Evolutionary conservation across 1,140 invertebrate genomes (phyloP), one percentile per base, ranked within the genome.

Genomic region (Drosophila tristis): DNA sequence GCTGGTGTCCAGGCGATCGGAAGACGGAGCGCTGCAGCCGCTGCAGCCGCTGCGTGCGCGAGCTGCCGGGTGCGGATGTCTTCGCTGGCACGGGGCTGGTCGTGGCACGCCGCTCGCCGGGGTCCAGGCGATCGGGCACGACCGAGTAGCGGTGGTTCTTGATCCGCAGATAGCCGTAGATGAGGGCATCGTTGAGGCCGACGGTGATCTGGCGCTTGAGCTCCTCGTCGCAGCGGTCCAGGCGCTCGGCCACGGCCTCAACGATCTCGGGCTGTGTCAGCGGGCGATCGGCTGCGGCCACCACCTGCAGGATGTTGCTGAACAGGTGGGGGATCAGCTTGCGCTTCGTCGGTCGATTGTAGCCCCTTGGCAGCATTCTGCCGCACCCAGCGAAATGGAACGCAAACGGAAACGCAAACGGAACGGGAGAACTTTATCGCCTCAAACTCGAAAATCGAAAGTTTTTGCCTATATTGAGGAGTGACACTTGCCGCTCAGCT

Each of bases 211-310:
- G 82, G 2, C 82, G 82, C 35, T 76, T 87, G 2, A 87, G 48
- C 61, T 87, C 82, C 78, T 87, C 82, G 26, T 87, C 82, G 54
- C 9, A 66, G 26, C 82, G 82, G 4, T 87, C 75, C 47, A 87
- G 25, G 5, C 66, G 74, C 29, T 70, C 31, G 35, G 84, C 57
- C 2, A 87, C 64, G 4, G 70, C 84, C 15, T 76, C 84, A 8
- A 79, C 71, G 23, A 87, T 87, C 44, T 87, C 82, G 29, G 74
- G 74, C 23, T 87, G 84, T 0, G 82, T 82, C 15, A 87, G 31
- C 2, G 82, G 82, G 13, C 49, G 84, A 8, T 87, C 74, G 23
- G 82, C 57, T 4, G 76, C 75, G 57, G 82, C 84, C 16, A 87
- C 57, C 16, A 89, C 82, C 42, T 64, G 71, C 23, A 87, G 59